These are phyloP conservation scores for Gnathonemus echidnorhynchus DNA, from an alignment of 2,113 vertebrate genomes.

Conservation along the genomic window DNA sequence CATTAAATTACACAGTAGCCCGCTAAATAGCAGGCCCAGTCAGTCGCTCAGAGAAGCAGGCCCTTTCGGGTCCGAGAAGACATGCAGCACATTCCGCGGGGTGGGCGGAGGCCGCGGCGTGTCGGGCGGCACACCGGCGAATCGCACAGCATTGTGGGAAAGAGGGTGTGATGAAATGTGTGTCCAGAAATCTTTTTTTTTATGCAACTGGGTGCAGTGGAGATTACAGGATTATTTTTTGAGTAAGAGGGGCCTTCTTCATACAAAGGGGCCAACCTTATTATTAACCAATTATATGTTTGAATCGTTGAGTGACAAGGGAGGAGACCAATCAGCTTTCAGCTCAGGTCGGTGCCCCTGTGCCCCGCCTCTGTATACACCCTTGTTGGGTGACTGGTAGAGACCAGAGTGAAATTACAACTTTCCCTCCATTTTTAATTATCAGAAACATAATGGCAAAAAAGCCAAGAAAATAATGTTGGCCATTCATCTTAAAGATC, in stretches of 20 bases:
- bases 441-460: background rate
- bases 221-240: background rate
- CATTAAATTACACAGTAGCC: conserved; percentile 15
- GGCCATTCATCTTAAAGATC: background rate
- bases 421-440: background rate
- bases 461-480: background rate
- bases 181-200: background rate
- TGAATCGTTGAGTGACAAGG: background rate
- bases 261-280: background rate
- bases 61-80: background rate
- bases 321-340: background rate
- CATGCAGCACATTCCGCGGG: background rate
- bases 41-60: background rate
- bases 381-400: background rate
- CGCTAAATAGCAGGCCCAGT: conserved; percentile 3
- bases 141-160: background rate
- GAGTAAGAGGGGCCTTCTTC: background rate
- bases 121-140: background rate
- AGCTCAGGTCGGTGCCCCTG: background rate
- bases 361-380: background rate
- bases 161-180: background rate
- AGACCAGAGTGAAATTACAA: background rate
- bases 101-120: background rate
- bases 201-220: background rate
- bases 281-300: background rate